Percentiles rank a stretch among this genome's conserved stretches.
Evolutionary conservation across 1,140 invertebrate species (phyloP).

Genomic region (Penaeus japonicus): DNA sequence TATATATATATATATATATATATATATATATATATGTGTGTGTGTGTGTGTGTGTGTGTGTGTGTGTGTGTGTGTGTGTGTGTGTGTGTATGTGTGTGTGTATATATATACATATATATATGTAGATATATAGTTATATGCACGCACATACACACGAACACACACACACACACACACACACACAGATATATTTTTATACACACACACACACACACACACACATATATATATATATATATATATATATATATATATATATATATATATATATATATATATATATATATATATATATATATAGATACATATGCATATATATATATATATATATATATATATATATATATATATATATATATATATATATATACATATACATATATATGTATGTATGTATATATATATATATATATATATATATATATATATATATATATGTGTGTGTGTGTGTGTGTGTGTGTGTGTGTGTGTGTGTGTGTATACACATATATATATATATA

Average conservation of each 20-base stretch:
- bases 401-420: not conserved
- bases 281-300: not conserved
- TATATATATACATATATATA: no score
- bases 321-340: slow-evolving; percentile 24
- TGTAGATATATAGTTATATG: no score
- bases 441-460: not conserved
- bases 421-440: not conserved
- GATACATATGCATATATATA: not conserved
- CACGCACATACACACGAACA: no score
- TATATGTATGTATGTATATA: not conserved
- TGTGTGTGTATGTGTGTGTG: no score
- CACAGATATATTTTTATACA: no score
- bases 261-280: not conserved
- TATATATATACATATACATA: not conserved
- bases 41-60: no score
- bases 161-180: no score
- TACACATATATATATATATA: slow-evolving; percentile 10
- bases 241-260: not conserved
- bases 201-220: no score
- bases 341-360: slow-evolving; percentile 20
- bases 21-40: no score
- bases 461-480: not conserved
- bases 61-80: no score
- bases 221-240: not conserved
- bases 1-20: no score